Base-by-base conservation (phyloP, 23 tunicate species). In the Trididemnum nubilum region DNA sequence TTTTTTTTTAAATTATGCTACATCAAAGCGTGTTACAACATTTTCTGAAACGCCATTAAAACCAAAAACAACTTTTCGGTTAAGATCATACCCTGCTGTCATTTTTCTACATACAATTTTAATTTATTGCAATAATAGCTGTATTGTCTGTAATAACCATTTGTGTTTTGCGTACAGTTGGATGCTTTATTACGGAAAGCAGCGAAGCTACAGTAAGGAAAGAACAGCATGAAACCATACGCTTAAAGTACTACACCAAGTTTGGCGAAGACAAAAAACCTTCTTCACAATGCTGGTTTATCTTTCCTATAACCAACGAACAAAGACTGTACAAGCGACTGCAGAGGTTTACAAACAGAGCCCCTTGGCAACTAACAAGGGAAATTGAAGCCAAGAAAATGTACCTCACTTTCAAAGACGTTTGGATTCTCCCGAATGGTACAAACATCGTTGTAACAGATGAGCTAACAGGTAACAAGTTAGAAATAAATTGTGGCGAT, bases 251-350 rank as follows among this genome's bases (percentile, higher is more conserved):
- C 54, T 44, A 7, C 12, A 44, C 54, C 9, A 44, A 44, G 15
- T 44, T 44, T 15, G 9, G n/a, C n/a, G n/a, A n/a, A n/a, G n/a
- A n/a, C n/a, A n/a, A n/a, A n/a, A n/a, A n/a, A n/a, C n/a, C n/a
- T n/a, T n/a, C n/a, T n/a, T n/a, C 26, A n/a, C 31, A 15, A 4
- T 67, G 74, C 38, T 67, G 74, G 74, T 4, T 67, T 33, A 67
- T 67, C 38, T 67, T 67, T 33, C 74, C 74, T 3, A 7, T 67
- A 5, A 30, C 74, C 7, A 32, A 38, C 7, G 74, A 67, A 5
- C 38, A 67, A 24, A 21, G 22, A 33, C 15, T 67, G 7, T 9
- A 30, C 74, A 67, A 67, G 22, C 12, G 33, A 7, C 37, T 67
- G 38, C 18, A 9, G 9, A 67, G 5, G 7, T 7, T 24, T 33